Percentiles rank a stretch among this genome's conserved stretches.
phyloP scores from a whole-genome alignment of 2,888 invertebrate genomes.

The Campoplex capitator region DNA sequence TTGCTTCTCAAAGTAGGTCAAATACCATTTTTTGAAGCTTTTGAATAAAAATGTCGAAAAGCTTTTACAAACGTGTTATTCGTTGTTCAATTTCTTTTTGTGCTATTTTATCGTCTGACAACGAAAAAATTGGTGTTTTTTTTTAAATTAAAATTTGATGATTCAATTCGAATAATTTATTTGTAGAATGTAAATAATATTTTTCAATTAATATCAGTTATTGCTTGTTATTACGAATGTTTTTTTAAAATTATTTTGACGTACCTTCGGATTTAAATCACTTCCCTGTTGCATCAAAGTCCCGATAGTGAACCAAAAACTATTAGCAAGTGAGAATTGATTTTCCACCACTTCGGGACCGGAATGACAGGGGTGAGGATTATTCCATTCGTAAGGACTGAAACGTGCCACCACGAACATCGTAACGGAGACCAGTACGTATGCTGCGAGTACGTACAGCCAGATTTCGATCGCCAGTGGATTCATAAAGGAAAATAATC shows the following conservation, averaged over 20 bases:
- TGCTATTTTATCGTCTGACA: not conserved
- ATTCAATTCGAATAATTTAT: not conserved
- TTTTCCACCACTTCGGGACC: constrained; percentile 88
- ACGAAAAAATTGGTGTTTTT: not conserved
- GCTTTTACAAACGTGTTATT: not conserved
- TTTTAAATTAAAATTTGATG: not conserved
- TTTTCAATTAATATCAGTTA: not conserved
- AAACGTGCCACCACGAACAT: constrained; percentile 93
- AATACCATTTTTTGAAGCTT: not conserved
- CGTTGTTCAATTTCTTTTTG: not conserved
- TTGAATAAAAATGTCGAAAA: not conserved
- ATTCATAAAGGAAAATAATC: constrained; percentile 94
- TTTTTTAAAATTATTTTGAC: not conserved
- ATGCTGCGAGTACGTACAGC: constrained; percentile 93
- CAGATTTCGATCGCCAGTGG: constrained; percentile 95
- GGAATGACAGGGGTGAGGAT: constrained; percentile 88
- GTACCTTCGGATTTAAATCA: constrained; percentile 91
- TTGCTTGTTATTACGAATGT: not conserved
- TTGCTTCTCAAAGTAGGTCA: constrained; percentile 23
- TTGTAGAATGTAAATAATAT: too few species aligned
- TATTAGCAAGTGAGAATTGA: constrained; percentile 93
- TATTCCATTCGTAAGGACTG: constrained; percentile 90
- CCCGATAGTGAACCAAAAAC: constrained; percentile 96
- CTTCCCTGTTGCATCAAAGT: constrained; percentile 95
- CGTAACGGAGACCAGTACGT: constrained; percentile 91